phyloP scores from a whole-genome alignment of 2,113 vertebrate genomes.

The Sander lucioperca region DNA sequence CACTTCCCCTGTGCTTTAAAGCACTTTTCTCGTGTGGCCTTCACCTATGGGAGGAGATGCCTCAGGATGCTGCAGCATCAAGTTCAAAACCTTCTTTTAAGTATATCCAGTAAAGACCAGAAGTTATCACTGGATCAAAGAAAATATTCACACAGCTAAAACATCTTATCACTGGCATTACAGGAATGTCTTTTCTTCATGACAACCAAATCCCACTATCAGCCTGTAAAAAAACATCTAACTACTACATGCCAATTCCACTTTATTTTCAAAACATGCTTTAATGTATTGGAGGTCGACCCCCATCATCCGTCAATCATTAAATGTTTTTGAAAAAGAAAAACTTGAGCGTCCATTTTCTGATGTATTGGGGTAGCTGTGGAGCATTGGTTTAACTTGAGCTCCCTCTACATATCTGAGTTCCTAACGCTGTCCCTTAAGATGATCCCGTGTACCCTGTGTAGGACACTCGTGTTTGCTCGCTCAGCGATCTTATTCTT shows the following conservation, averaged over 20 bases:
- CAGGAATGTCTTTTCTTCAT: slow-evolving; percentile 6
- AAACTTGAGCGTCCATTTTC: too few relatives aligned
- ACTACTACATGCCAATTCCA: background rate
- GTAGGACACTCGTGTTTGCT: background rate
- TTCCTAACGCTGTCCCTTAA: background rate
- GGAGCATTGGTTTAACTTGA: background rate
- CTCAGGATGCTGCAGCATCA: slow-evolving; percentile 12
- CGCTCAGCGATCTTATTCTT: background rate
- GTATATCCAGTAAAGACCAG: background rate
- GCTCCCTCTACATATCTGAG: background rate
- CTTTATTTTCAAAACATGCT: background rate
- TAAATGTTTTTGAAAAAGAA: too few relatives aligned
- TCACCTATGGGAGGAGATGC: slow-evolving; percentile 26
- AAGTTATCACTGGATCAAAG: slow-evolving; percentile 6
- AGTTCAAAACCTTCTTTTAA: slow-evolving; percentile 4
- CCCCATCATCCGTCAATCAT: background rate
- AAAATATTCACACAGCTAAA: background rate
- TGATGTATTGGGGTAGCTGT: too few relatives aligned
- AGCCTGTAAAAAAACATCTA: background rate
- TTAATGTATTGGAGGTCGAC: background rate
- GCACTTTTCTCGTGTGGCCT: slow-evolving; percentile 44
- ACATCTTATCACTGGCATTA: background rate
- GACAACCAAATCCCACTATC: background rate
- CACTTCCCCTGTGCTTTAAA: slow-evolving; percentile 35
- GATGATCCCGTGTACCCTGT: background rate